These are phyloP conservation scores for Atta cephalotes DNA, from an alignment of 1,140 invertebrate species.

Conservation along the genomic window DNA sequence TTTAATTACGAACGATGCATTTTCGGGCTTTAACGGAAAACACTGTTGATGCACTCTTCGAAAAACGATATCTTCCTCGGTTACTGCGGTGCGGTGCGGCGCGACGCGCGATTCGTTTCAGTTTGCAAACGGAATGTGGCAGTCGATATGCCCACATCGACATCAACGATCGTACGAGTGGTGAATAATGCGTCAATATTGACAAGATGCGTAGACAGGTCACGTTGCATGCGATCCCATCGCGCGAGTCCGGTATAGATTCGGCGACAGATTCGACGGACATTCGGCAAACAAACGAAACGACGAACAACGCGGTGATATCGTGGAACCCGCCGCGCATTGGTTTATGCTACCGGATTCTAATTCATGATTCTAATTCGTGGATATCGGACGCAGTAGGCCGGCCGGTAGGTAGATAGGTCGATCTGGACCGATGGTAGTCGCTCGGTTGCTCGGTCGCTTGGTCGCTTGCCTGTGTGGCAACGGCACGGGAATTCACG, in stretches of 20 bases:
- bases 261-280: neutral
- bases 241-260: neutral
- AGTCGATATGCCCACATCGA: constrained; percentile 54
- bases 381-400: constrained; percentile 26
- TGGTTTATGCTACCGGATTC: constrained; percentile 68
- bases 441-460: neutral
- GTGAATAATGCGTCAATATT: constrained; percentile 69
- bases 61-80: constrained; percentile 50
- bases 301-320: neutral
- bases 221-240: constrained; percentile 39
- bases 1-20: constrained; percentile 41
- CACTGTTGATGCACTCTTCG: constrained; percentile 17
- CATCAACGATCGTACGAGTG: constrained; percentile 49
- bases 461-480: neutral
- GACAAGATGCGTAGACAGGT: constrained; percentile 47
- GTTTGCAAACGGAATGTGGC: constrained; percentile 53
- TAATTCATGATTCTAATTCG: constrained; percentile 70
- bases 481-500: constrained; percentile 62
- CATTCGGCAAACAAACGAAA: neutral
- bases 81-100: neutral
- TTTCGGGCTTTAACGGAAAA: constrained; percentile 25
- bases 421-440: neutral
- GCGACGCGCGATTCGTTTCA: constrained; percentile 30
- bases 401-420: constrained; percentile 2
- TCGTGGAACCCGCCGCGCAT: constrained; percentile 14